Conservation (phyloP, 2,797 vertebrate genomes). For the Sebastes paucispinis region DNA sequence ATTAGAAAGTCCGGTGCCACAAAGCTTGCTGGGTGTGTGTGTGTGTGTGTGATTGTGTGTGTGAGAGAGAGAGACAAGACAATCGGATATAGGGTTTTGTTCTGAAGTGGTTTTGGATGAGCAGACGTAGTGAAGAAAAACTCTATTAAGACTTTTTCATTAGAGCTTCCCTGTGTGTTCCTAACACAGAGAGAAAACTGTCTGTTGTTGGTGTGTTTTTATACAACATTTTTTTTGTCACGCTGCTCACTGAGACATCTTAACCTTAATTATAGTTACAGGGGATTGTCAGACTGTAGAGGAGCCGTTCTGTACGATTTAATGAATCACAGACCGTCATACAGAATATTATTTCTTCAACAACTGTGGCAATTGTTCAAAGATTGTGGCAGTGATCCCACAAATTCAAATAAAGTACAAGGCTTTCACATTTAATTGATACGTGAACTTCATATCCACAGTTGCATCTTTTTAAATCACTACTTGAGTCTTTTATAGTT, state of each 20-base stretch:
- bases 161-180: background rate
- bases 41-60: conserved; percentile 1
- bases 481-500: background rate
- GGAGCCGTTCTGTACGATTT: background rate
- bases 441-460: background rate
- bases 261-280: conserved; percentile 20
- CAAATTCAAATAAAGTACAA: background rate
- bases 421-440: background rate
- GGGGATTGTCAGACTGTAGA: conserved; percentile 14
- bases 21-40: conserved; percentile 36
- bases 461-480: background rate
- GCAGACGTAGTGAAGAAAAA: conserved; percentile 22
- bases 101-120: conserved; percentile 23
- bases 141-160: conserved; percentile 26
- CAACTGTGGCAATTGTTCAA: background rate
- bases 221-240: conserved; percentile 16
- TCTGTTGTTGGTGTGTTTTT: background rate
- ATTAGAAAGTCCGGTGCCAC: conserved; percentile 66
- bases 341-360: conserved; percentile 2
- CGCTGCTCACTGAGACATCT: background rate
- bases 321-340: conserved; percentile 27
- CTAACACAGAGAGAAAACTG: background rate
- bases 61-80: conserved; percentile 10
- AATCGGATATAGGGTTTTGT: conserved; percentile 11
- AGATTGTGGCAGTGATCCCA: background rate